Evolutionary conservation across 2,888 invertebrate genomes (phyloP).

Genomic region (Brassicogethes aeneus): DNA sequence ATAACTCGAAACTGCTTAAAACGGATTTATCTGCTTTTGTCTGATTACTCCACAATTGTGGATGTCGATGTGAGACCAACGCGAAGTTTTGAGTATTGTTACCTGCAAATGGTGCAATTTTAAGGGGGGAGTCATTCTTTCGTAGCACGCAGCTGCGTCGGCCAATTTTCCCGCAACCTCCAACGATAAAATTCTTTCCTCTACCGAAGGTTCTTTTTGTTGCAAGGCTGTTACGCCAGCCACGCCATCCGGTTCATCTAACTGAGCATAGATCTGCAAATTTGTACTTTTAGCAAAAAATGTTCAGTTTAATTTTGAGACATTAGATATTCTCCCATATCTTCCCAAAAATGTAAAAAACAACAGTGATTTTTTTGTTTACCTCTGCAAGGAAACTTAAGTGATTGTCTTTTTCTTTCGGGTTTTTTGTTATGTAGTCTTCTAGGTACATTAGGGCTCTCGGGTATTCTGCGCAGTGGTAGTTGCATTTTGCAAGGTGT

Average conservation of each 20-base stretch:
- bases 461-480: constrained; percentile 64
- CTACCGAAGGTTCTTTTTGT: constrained; percentile 64
- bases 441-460: constrained; percentile 70
- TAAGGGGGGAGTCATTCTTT: constrained; percentile 56
- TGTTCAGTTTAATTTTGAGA: no score
- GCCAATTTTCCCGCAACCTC: constrained; percentile 74
- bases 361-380: no score
- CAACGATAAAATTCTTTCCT: constrained; percentile 76
- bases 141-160: constrained; percentile 84
- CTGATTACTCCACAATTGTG: no score
- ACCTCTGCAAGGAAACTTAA: constrained; percentile 53
- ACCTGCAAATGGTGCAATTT: constrained; percentile 41
- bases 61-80: no score
- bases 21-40: no score
- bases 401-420: constrained; percentile 48
- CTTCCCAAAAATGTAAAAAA: no score
- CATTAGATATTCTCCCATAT: no score
- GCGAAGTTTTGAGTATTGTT: no score
- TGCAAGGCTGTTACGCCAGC: constrained; percentile 71
- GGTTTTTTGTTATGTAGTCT: constrained; percentile 54
- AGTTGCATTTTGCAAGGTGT: constrained; percentile 63
- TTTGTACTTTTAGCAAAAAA: neutral
- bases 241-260: constrained; percentile 88
- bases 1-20: no score
- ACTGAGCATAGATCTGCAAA: constrained; percentile 66